Evolutionary conservation across 2,113 vertebrate species (phyloP).

Genomic region (Clinocottus analis): DNA sequence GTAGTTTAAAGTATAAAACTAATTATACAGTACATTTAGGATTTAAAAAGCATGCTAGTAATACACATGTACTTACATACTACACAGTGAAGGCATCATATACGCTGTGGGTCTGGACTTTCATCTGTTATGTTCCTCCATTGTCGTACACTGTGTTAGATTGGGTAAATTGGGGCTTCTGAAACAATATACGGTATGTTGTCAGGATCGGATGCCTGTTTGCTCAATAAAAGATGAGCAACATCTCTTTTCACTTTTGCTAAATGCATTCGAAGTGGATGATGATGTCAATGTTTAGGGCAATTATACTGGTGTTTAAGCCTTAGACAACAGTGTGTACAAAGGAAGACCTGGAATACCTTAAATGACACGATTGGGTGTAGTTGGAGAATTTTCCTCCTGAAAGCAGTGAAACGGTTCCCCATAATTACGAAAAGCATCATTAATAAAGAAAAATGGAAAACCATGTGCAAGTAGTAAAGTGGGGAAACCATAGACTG

Average conservation of each 20-base stretch:
- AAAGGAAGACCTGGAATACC: background rate
- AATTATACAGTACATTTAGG: no score
- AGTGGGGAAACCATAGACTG: slow-evolving; percentile 36
- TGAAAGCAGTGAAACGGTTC: slow-evolving; percentile 1
- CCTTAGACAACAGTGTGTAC: slow-evolving; percentile 10
- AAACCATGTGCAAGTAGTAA: slow-evolving; percentile 25
- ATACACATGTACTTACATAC: background rate
- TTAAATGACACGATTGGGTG: background rate
- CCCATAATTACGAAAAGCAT: slow-evolving; percentile 25
- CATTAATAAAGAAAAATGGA: slow-evolving; percentile 34
- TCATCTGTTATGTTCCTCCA: background rate
- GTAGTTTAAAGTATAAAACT: background rate
- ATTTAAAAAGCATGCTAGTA: background rate
- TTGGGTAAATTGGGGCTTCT: background rate
- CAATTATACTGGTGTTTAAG: slow-evolving; percentile 46
- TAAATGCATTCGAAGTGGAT: slow-evolving; percentile 30
- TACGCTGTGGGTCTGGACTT: background rate
- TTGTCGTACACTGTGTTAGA: background rate
- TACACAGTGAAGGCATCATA: background rate
- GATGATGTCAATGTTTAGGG: slow-evolving; percentile 37
- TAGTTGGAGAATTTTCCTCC: background rate
- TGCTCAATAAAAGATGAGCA: slow-evolving; percentile 51
- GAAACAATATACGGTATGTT: background rate
- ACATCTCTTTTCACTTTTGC: slow-evolving; percentile 17
- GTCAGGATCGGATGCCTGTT: slow-evolving; percentile 20